Conservation (phyloP, 2,113 vertebrate genomes). For the zebrafish (Danio rerio) region GRCz12tu NC_133176.1:18589001-18589500, state of each 20-base stretch:
- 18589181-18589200: not conserved
- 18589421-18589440: slow-evolving; percentile 35
- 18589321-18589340: not conserved
- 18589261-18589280: too few relatives aligned
- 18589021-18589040: too few relatives aligned
- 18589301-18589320: not conserved
- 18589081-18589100: not conserved
- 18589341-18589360: not conserved
- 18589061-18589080: too few relatives aligned
- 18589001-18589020: too few relatives aligned
- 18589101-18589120: not conserved
- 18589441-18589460: slow-evolving; percentile 28
- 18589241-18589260: not conserved
- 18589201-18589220: not conserved
- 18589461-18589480: slow-evolving; percentile 40
- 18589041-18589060: too few relatives aligned
- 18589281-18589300: too few relatives aligned
- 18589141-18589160: slow-evolving; percentile 7
- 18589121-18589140: not conserved
- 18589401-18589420: slow-evolving; percentile 14
- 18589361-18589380: slow-evolving; percentile 39
- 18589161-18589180: not conserved
- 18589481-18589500: slow-evolving; percentile 35
- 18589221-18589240: not conserved
- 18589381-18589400: slow-evolving; percentile 28